Evolutionary conservation across 2,888 invertebrate genomes (phyloP).

Genomic region (Leptodirus hochenwartii): DNA sequence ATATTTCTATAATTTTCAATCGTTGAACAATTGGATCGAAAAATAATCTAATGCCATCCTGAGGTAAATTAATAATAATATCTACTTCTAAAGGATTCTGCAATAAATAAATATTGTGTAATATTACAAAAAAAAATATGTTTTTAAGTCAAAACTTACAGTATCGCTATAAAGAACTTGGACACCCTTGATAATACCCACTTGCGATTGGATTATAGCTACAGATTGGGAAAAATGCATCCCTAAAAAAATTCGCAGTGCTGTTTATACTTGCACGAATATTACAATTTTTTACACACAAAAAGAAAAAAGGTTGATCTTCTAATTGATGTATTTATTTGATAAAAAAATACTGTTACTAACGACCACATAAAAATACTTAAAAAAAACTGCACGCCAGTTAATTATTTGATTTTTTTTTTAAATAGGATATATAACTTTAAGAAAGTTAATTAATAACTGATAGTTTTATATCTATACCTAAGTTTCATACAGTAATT

Average conservation of each 20-base stretch:
- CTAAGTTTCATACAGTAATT: no score
- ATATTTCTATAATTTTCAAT: constrained; percentile 94
- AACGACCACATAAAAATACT: no score
- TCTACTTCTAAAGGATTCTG: constrained; percentile 92
- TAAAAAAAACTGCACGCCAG: no score
- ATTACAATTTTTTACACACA: no score
- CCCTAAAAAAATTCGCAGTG: constrained; percentile 55
- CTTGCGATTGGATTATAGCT: constrained; percentile 90
- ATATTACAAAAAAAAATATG: constrained; percentile 6
- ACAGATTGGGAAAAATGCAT: constrained; percentile 98
- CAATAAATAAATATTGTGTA: constrained; percentile 26
- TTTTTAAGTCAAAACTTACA: constrained; percentile 33
- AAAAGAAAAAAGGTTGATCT: no score
- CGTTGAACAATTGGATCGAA: constrained; percentile 92
- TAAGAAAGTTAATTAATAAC: no score
- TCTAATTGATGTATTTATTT: no score
- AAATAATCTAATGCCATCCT: constrained; percentile 90
- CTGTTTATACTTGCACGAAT: no score
- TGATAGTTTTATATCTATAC: no score
- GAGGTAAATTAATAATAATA: constrained; percentile 87
- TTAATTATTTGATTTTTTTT: no score
- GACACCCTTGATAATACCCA: constrained; percentile 84
- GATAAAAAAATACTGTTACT: no score
- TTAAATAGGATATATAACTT: no score
- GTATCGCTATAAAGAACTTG: constrained; percentile 93